A percentile compares a stretch with the other conserved stretches of the same genome.
Evolutionary conservation across 1,140 invertebrate genomes (phyloP).

Genomic region (Bombus haemorrhoidalis): DNA sequence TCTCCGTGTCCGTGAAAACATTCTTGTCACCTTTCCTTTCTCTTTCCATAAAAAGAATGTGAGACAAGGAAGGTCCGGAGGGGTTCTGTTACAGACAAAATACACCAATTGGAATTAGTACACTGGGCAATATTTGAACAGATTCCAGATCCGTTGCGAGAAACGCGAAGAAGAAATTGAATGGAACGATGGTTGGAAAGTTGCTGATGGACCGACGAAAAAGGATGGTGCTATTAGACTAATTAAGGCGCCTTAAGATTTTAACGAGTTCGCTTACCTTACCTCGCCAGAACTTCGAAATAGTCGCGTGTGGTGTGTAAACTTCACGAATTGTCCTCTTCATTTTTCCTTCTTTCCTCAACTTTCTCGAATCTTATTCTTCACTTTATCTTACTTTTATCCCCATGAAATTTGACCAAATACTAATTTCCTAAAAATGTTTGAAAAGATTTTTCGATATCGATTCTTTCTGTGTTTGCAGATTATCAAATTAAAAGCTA

Average conservation of each 20-base stretch:
- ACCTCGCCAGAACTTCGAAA: slow-evolving; percentile 29
- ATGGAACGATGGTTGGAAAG: slow-evolving; percentile 45
- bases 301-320: slow-evolving; percentile 42
- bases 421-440: not conserved
- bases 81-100: slow-evolving; percentile 32
- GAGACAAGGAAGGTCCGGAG: not conserved
- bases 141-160: slow-evolving; percentile 45
- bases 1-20: not conserved
- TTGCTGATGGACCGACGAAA: slow-evolving; percentile 61
- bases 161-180: slow-evolving; percentile 64
- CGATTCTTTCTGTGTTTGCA: not conserved
- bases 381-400: not conserved
- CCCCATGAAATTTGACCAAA: not conserved
- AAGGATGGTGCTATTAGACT: slow-evolving; percentile 71
- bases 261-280: slow-evolving; percentile 66
- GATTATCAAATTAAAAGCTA: not conserved
- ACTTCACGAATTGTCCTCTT: slow-evolving; percentile 29
- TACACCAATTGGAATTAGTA: slow-evolving; percentile 63
- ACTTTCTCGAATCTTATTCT: not conserved
- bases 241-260: slow-evolving; percentile 71
- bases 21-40: not conserved
- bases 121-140: slow-evolving; percentile 60
- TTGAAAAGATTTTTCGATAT: not conserved
- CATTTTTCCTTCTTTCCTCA: not conserved
- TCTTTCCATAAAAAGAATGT: not conserved